A percentile compares a stretch with the other conserved stretches of the same genome.
phyloP scores from a whole-genome alignment of 2,797 vertebrate genomes.

The Rhodeus uyekii region DNA sequence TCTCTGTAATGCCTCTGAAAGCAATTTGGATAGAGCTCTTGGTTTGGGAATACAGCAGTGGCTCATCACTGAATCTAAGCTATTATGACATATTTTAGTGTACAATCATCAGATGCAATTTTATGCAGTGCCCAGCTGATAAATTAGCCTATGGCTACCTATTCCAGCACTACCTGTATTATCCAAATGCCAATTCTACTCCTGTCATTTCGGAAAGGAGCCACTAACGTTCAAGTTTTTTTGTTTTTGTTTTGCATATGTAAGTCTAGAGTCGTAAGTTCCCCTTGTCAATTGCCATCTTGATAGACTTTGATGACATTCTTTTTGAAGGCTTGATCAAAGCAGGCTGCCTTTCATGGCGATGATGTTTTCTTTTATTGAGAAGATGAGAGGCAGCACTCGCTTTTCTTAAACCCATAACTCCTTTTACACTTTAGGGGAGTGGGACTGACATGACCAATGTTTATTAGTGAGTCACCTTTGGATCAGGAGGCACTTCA shows the following conservation, averaged over 20 bases:
- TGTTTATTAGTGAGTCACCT: background rate
- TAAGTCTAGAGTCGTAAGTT: slow-evolving; percentile 61
- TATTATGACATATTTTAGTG: slow-evolving; percentile 1
- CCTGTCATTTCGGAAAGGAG: slow-evolving; percentile 64
- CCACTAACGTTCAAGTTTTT: slow-evolving; percentile 71
- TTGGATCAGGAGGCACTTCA: background rate
- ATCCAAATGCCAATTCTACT: slow-evolving; percentile 30
- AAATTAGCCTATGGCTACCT: slow-evolving; percentile 2
- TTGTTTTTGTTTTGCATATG: background rate
- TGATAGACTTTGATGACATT: slow-evolving; percentile 78
- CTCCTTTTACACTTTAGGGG: slow-evolving; percentile 7
- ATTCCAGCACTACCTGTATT: slow-evolving; percentile 13
- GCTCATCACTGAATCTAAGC: background rate
- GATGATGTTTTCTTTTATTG: slow-evolving; percentile 73
- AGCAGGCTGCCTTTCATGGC: slow-evolving; percentile 74
- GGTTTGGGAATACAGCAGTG: slow-evolving; percentile 1
- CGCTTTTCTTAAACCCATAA: slow-evolving; percentile 14
- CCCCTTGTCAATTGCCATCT: slow-evolving; percentile 72
- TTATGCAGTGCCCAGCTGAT: background rate
- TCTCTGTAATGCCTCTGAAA: slow-evolving; percentile 17
- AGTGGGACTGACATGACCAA: background rate
- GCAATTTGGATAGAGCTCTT: slow-evolving; percentile 24
- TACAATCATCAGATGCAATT: slow-evolving; percentile 19
- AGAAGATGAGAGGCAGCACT: slow-evolving; percentile 62
- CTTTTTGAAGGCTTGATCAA: slow-evolving; percentile 83